Percentiles rank a stretch among this genome's conserved stretches.
phyloP scores from a whole-genome alignment of 2,797 vertebrate genomes.

The Alcedo atthis region DNA sequence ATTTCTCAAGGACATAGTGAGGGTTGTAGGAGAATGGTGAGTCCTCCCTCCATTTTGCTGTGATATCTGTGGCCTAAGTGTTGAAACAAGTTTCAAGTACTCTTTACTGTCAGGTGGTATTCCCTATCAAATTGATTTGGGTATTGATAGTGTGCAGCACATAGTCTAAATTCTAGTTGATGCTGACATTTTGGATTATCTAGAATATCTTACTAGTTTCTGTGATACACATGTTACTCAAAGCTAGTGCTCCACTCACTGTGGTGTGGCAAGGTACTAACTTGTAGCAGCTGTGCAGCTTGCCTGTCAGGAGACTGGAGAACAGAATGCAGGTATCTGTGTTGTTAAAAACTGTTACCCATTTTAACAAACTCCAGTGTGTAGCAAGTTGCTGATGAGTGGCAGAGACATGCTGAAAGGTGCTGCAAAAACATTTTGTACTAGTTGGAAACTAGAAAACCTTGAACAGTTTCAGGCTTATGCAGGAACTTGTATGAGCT shows the following conservation, averaged over 20 bases:
- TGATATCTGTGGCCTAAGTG: neutral
- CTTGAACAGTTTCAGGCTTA: neutral
- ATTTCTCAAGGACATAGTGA: neutral
- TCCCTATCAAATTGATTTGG: neutral
- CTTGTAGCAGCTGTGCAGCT: neutral
- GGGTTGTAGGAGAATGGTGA: neutral
- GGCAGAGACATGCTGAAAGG: neutral
- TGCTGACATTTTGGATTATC: neutral
- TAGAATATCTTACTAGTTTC: neutral
- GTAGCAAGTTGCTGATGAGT: neutral
- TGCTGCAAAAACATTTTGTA: neutral
- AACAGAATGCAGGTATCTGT: neutral
- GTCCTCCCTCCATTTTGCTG: neutral
- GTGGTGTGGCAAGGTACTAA: neutral
- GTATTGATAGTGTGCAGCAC: neutral
- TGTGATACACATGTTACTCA: accelerated
- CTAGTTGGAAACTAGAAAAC: neutral
- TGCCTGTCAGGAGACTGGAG: neutral
- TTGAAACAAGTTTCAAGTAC: neutral
- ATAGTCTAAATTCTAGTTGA: neutral
- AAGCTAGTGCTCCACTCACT: neutral
- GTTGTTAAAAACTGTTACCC: neutral
- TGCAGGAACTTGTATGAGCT: neutral
- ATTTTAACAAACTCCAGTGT: neutral
- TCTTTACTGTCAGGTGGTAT: neutral